Conservation (phyloP, 2,797 vertebrate species). For the Graptemys geographica region DNA sequence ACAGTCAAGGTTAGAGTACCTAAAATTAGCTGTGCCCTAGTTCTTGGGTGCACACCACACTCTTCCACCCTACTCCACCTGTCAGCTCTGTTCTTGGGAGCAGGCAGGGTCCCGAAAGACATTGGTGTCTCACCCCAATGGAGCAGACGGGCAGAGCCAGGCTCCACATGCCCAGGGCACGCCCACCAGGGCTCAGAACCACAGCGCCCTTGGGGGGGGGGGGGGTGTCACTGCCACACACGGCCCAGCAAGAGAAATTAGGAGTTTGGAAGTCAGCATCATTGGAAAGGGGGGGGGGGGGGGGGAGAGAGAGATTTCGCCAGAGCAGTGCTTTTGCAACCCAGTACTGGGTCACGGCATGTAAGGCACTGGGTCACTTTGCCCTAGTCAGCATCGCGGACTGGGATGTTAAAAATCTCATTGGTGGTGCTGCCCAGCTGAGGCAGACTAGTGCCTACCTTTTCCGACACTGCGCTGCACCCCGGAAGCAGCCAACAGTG, state of each 20-base stretch:
- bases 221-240: neutral
- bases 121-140: neutral
- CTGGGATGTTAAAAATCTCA: too few species aligned
- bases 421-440: too few species aligned
- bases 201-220: neutral
- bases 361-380: too few species aligned
- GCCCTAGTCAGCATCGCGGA: too few species aligned
- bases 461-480: too few species aligned
- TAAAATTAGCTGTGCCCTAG: conserved; percentile 11
- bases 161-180: neutral
- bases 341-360: too few species aligned
- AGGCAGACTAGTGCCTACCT: too few species aligned
- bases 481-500: accelerated
- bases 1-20: neutral
- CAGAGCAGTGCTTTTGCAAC: too few species aligned
- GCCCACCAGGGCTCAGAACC: neutral
- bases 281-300: too few species aligned
- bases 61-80: neutral
- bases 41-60: neutral
- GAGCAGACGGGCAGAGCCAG: neutral
- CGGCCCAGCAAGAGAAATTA: neutral
- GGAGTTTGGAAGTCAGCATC: neutral
- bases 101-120: neutral
- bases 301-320: neutral
- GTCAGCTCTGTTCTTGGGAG: neutral